Base-by-base conservation (phyloP, 92 coral and sea anemone genomes). In the Epizoanthus fatuus region DNA sequence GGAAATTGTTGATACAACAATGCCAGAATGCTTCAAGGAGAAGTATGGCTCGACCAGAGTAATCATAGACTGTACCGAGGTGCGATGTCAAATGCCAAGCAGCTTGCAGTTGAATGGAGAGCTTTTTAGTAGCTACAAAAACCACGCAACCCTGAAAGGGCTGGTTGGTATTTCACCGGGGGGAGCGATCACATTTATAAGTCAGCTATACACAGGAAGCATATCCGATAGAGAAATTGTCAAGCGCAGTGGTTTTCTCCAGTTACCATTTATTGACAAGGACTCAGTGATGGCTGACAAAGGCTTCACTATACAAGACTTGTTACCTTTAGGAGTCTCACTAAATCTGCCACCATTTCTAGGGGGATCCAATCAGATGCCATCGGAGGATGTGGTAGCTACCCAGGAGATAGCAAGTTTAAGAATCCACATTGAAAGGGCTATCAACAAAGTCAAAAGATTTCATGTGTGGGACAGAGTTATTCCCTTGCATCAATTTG, bases 11-110 rank as follows among this genome's bases (percentile, higher is more conserved):
- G 70, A 90, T 53, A 56, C 14, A 12, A 86, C 90, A 62, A 85
- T 90, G 93, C 88, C 91, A 53, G 91, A 90, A 81, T 91, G 63
- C 53, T 90, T 86, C 84, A 84, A 68, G 47, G 54, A 53, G 65
- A 89, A 89, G 53, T 89, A 84, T 45, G 38, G 52, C 8, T 75
- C 84, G 16, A 84, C 89, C 6, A 67, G 90, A 58, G 88, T 90
- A 4, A 77, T 85, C 11, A 89, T 89, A 12, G 90, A 85, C 66
- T 89, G 93, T 54, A 89, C 93, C 0, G 86, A 90, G 45, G 86
- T 90, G 13, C 72, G 65, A 49, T 86, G 90, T 54, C 90, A 90
- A 45, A 86, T 90, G 93, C 93, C 93, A 52, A 90, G 93, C 53
- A 90, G 93, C 67, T 84, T 90, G 37, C 75, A 70, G 17, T 42